Evolutionary conservation across 64 coral and sea anemone genomes (phyloP), one percentile per base, ranked within the genome.

Genomic region (Porites lutea): DNA sequence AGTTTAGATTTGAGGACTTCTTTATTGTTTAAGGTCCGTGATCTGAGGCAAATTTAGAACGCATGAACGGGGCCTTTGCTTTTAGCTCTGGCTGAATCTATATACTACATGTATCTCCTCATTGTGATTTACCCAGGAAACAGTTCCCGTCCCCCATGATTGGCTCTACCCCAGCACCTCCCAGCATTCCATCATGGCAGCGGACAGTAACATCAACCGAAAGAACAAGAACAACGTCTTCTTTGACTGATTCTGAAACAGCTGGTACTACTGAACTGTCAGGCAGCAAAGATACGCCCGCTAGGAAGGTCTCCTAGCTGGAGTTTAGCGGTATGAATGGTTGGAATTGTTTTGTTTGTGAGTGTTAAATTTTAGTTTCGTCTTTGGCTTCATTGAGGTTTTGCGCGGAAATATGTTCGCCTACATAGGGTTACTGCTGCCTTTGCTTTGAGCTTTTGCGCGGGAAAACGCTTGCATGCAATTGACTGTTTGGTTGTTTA

Each of bases 131-230:
- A 45, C 75, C 18, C 19, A 97, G 95, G 59, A 97, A 94, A 58
- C 91, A 93, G 77, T 97, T 97, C 83, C 92, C 95, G 4, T 91
- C 95, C 13, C 92, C 95, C 18, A 21, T 94, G 66, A 68, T 93
- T 3, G 83, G 89, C 19, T 96, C 95, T 5, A 97, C 95, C 12
- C 95, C 95, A 16, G 74, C 55, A 3, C 44, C 72, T n/a, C 23
- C 74, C 7, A 70, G 92, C 4, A 97, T 97, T 67, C 95, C 95
- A 16, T 79, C 92, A 2, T 97, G 95, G 95, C 95, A 97, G 48
- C 90, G 88, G 61, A 80, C 92, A 44, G 93, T 50, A 52, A 79
- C 93, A 23, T 62, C 88, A 65, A 61, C 21, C 6, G 52, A 48
- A 15, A 53, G 46, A n/a, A 12, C 74, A 48, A 83, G 51, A 37